Conservation (phyloP, 2,113 vertebrate genomes). For the Montifringilla adamsi region DNA sequence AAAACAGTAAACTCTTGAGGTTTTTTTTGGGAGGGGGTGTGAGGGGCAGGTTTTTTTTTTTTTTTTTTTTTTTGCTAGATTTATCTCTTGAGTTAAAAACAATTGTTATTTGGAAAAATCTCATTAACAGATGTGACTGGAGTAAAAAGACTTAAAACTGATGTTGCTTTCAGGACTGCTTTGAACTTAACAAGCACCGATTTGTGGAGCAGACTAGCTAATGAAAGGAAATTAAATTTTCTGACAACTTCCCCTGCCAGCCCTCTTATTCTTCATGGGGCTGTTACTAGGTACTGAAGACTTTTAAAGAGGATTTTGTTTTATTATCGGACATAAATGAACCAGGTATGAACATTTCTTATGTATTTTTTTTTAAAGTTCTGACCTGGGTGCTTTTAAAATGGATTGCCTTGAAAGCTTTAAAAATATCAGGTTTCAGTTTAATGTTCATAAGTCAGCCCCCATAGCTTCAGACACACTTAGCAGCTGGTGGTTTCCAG, state of each 20-base stretch:
- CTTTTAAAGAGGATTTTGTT: constrained; percentile 78
- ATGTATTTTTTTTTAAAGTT: constrained; percentile 35
- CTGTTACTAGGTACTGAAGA: constrained; percentile 77
- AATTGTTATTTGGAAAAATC: constrained; percentile 82
- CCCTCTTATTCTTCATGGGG: constrained; percentile 76
- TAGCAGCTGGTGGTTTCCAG: constrained; percentile 66
- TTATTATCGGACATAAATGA: constrained; percentile 74
- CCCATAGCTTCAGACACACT: constrained; percentile 53
- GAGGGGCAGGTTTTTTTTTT: neutral
- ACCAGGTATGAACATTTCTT: constrained; percentile 70
- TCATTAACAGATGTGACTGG: constrained; percentile 85
- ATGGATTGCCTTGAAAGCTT: constrained; percentile 60
- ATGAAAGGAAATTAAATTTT: constrained; percentile 90
- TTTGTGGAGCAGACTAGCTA: constrained; percentile 86
- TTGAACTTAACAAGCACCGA: constrained; percentile 84
- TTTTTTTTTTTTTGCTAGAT: constrained; percentile 23
- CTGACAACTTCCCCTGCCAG: constrained; percentile 82
- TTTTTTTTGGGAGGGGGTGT: neutral
- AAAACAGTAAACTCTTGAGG: constrained; percentile 70
- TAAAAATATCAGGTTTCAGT: constrained; percentile 70
- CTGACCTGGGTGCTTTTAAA: constrained; percentile 66
- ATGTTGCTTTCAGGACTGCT: constrained; percentile 79
- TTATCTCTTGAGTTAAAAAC: constrained; percentile 80
- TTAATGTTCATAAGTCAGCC: constrained; percentile 69
- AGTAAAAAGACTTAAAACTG: constrained; percentile 80